A percentile compares a stretch with the other conserved stretches of the same genome.
Conservation (phyloP, 2,113 vertebrate species). For the Cinclus cinclus region DNA sequence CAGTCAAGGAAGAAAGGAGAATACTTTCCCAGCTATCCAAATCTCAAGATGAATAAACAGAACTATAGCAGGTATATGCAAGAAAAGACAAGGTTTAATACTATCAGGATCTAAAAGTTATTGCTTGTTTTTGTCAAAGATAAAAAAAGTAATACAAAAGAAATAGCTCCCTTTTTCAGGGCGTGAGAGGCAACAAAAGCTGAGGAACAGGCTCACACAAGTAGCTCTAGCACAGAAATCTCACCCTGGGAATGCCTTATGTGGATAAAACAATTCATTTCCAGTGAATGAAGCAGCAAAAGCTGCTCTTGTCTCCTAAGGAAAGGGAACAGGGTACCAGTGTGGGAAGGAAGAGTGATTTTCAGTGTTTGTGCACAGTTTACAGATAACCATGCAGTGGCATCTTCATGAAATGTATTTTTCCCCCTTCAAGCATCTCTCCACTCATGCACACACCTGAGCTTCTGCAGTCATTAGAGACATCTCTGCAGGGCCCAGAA, state of each 20-base stretch:
- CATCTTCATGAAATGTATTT: not conserved
- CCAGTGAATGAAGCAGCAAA: not conserved
- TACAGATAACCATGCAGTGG: not conserved
- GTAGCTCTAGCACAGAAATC: not conserved
- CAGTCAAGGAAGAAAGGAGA: not conserved
- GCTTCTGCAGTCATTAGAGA: not conserved
- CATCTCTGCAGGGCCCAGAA: not conserved
- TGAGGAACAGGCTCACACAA: not conserved
- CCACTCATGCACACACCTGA: rapidly evolving
- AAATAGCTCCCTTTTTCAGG: not conserved
- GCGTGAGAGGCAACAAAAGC: not conserved
- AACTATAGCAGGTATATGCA: not conserved
- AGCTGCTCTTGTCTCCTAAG: not conserved
- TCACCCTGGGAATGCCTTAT: not conserved
- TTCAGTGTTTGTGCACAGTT: not conserved
- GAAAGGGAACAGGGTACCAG: not conserved
- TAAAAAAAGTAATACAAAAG: not conserved
- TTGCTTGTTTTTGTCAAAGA: not conserved
- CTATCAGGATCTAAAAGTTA: not conserved
- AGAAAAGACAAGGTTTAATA: not conserved
- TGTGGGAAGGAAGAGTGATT: not conserved
- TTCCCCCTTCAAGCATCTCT: not conserved
- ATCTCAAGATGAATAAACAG: not conserved
- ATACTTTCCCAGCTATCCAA: not conserved
- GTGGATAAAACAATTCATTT: not conserved